phyloP scores from a whole-genome alignment of 2,113 vertebrate species.

The Eublepharis macularius region DNA sequence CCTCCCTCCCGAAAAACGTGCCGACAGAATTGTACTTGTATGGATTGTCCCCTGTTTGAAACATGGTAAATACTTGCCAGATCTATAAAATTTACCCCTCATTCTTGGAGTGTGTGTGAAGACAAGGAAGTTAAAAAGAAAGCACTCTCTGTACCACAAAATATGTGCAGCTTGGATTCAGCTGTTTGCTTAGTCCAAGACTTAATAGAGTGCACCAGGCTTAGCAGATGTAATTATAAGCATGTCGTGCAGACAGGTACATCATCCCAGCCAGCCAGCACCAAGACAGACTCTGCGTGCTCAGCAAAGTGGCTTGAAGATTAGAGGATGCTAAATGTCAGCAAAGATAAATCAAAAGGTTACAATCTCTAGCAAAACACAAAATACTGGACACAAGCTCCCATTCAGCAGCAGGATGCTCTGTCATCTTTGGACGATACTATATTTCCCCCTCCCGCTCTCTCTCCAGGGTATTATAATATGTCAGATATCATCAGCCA shows the following conservation, averaged over 20 bases:
- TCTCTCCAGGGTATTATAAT: slow-evolving; percentile 40
- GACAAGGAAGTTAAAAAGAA: background rate
- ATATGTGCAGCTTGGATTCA: background rate
- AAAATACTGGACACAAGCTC: slow-evolving; percentile 21
- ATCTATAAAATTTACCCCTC: background rate
- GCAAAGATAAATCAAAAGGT: slow-evolving; percentile 49
- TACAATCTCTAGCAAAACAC: slow-evolving; percentile 44
- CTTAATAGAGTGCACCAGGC: slow-evolving; percentile 14
- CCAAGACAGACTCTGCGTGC: slow-evolving; percentile 12
- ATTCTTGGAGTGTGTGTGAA: background rate
- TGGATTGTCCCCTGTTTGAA: background rate
- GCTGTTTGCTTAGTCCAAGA: background rate
- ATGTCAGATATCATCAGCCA: background rate
- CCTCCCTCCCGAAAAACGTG: background rate
- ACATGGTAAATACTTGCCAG: background rate
- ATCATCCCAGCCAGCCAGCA: slow-evolving; percentile 26
- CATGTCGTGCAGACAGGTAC: slow-evolving; percentile 19
- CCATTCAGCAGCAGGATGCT: slow-evolving; percentile 7
- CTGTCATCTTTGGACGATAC: background rate
- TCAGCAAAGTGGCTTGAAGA: slow-evolving; percentile 49
- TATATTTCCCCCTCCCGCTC: slow-evolving; percentile 13
- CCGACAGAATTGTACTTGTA: background rate
- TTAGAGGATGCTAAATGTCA: slow-evolving; percentile 20
- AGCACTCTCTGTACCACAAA: background rate
- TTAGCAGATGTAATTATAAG: slow-evolving; percentile 40